These are phyloP conservation scores for Latrodectus elegans DNA, from an alignment of 2,888 invertebrate species.

Conservation along the genomic window DNA sequence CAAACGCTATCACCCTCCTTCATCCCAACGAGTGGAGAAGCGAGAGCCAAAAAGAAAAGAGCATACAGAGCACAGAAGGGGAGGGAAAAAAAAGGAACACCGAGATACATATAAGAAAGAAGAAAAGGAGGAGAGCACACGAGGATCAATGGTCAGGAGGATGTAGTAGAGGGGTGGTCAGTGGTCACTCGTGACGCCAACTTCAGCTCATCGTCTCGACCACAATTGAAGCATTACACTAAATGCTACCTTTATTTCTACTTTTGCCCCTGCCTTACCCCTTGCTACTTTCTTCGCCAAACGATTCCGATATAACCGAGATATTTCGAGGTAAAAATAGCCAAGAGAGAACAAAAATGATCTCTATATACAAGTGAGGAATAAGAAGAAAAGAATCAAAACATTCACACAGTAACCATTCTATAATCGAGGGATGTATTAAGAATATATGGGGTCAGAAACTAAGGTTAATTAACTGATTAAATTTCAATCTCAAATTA, in stretches of 20 bases:
- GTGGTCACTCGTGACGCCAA: conserved; percentile 44
- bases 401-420: no score
- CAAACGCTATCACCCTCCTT: conserved; percentile 50
- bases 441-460: no score
- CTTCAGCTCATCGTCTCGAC: conserved; percentile 4
- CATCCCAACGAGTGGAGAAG: conserved; percentile 4
- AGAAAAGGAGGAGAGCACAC: conserved; percentile 9
- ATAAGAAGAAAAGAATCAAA: no score
- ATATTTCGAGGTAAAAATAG: no score
- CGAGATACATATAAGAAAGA: neutral
- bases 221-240: conserved; percentile 38
- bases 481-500: no score
- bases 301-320: no score
- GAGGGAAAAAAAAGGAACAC: neutral
- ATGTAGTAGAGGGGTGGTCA: conserved; percentile 12
- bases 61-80: conserved; percentile 2
- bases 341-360: no score
- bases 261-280: no score
- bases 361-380: no score
- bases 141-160: conserved; percentile 53
- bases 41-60: conserved; percentile 7
- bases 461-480: no score
- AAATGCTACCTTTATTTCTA: neutral
- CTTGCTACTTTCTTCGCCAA: no score
- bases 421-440: no score